Conservation (phyloP, 1,140 invertebrate species). For the Delia radicum region DNA sequence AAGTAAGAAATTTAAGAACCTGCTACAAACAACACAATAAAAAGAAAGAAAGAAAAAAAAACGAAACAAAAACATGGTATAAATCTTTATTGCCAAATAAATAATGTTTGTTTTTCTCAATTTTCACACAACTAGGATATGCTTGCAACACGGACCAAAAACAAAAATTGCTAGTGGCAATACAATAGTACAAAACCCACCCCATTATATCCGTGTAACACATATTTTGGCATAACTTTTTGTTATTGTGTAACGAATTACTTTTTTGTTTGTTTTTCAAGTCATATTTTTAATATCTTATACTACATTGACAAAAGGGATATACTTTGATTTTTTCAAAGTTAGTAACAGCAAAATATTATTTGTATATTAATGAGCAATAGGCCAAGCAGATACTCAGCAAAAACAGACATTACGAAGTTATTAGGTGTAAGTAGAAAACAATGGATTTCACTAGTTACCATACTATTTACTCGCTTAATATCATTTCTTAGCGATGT, state of each 20-base stretch:
- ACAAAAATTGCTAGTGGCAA: too few relatives aligned
- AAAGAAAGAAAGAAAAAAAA: background rate
- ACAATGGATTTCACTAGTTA: too few relatives aligned
- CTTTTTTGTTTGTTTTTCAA: background rate
- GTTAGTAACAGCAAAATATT: too few relatives aligned
- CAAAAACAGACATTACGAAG: too few relatives aligned
- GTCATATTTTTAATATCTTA: background rate
- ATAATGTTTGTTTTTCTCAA: background rate
- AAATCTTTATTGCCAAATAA: constrained; percentile 5
- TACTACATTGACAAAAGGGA: too few relatives aligned
- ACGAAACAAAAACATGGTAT: background rate
- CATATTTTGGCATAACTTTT: background rate
- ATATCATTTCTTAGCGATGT: too few relatives aligned
- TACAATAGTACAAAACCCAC: background rate
- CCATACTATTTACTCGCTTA: too few relatives aligned
- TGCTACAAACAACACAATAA: background rate
- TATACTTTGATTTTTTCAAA: too few relatives aligned
- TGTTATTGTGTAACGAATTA: background rate
- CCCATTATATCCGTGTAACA: background rate
- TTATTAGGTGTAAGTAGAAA: too few relatives aligned
- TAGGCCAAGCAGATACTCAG: too few relatives aligned
- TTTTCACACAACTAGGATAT: background rate
- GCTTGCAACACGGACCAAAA: background rate
- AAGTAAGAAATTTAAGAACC: background rate
- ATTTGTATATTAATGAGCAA: too few relatives aligned